Evolutionary conservation across 2,113 vertebrate species (phyloP).

Genomic region (Thalassoma bifasciatum): DNA sequence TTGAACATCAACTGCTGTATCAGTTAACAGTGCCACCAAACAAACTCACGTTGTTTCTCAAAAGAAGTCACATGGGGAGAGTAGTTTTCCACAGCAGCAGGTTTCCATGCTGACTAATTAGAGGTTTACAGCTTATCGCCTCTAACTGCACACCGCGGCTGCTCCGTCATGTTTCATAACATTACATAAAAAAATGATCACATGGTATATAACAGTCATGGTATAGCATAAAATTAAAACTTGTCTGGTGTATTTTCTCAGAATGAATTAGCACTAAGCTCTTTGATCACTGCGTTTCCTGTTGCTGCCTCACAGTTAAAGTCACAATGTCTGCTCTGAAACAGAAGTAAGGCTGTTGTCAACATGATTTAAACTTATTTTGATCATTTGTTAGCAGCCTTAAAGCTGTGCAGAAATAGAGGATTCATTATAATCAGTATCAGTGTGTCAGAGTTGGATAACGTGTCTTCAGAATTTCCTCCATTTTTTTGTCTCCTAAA

Average conservation of each 20-base stretch:
- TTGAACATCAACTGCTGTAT: background rate
- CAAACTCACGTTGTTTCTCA: background rate
- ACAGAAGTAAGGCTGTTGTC: background rate
- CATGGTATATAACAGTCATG: no score
- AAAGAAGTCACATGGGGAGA: background rate
- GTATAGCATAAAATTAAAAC: no score
- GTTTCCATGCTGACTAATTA: background rate
- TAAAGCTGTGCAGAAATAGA: background rate
- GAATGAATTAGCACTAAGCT: background rate
- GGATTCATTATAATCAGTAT: background rate
- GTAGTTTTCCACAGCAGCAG: background rate
- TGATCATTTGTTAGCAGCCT: no score
- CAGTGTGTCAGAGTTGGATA: background rate
- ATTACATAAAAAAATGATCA: background rate
- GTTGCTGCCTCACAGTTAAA: background rate
- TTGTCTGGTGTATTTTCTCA: no score
- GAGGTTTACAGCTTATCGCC: background rate
- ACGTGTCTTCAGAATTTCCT: background rate
- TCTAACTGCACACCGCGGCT: background rate
- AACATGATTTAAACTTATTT: no score
- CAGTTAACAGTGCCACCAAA: background rate
- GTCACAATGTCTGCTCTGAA: background rate
- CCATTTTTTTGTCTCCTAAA: background rate
- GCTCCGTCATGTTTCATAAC: background rate
- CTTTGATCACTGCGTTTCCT: background rate